Base-by-base conservation (phyloP, 2,797 vertebrate genomes). In the Premnoplex brunnescens region DNA sequence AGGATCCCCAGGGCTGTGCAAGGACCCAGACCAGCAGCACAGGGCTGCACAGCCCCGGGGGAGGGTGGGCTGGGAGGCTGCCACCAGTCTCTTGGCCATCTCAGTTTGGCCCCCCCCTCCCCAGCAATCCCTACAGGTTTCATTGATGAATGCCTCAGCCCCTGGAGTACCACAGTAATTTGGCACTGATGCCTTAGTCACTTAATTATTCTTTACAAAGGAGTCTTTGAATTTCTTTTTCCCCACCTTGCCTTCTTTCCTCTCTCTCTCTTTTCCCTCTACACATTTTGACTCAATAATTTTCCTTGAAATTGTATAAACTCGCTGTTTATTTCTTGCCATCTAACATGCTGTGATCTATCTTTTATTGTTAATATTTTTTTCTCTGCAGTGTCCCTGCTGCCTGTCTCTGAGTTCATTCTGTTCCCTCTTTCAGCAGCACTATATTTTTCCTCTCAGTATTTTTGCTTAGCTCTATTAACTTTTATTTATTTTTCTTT, bases 401-500 rank as follows among this genome's bases (percentile, higher is more conserved):
- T 94, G 92, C 92, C 83, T 84, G 85, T 93, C 66, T 96, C 76
- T 7, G 52, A 85, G 94, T 96, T 94, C 91, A 90, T 93, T 94
- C 96, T 91, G 83, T 87, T 96, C 89, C 64, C 44, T 90, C 71
- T 82, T 95, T 89, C 91, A 94, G 63, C 41, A 93, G 52, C 77
- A 59, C 88, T 82, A 43, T 95, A 95, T 96, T 96, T 96, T 91
- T 95, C 93, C 69, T 94, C 93, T 88, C 91, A 91, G 91, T 96
- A 90, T 91, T 96, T 97, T 95, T 93, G 95, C 95, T 97, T 94
- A 96, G 96, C 94, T 96, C 95, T 97, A 95, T 96, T 97, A 96
- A 96, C 91, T 96, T 96, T 96, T 96, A 96, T 97, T 97, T 97
- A 96, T 97, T 96, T 95, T 96, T 88, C 91, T 95, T 93, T 86